Evolutionary conservation across 2,113 vertebrate species (phyloP).

Genomic region (Apistogramma diplotaenia): DNA sequence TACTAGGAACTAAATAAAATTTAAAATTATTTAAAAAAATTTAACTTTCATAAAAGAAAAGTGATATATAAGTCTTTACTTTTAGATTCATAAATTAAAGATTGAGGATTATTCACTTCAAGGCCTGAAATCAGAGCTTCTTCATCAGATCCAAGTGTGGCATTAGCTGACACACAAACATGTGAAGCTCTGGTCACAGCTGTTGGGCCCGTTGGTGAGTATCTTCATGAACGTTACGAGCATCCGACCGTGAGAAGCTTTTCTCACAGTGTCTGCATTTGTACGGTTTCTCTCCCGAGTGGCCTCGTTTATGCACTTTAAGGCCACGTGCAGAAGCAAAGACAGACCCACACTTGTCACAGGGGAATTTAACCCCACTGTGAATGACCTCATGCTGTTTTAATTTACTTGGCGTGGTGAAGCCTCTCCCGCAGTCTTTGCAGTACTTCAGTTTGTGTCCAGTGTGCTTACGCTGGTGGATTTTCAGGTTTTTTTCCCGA

Average conservation of each 20-base stretch:
- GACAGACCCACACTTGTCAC: fast-evolving
- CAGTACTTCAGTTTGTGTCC: not conserved
- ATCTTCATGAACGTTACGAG: not conserved
- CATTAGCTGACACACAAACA: not conserved
- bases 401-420: not conserved
- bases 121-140: not conserved
- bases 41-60: too few species aligned
- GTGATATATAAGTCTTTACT: too few species aligned
- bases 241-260: not conserved
- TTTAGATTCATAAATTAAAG: too few species aligned
- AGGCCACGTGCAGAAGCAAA: not conserved
- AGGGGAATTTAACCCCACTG: not conserved
- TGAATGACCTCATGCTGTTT: not conserved
- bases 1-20: too few species aligned
- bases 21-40: too few species aligned
- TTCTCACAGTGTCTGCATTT: not conserved
- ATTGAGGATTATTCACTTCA: not conserved
- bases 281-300: not conserved
- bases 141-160: not conserved
- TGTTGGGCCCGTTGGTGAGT: not conserved
- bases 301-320: not conserved
- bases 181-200: too few species aligned
- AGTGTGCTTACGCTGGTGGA: not conserved
- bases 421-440: not conserved
- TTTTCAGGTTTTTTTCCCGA: not conserved